Conservation (phyloP, 2,797 vertebrate genomes). For the Melanotaenia maccullochi region DNA sequence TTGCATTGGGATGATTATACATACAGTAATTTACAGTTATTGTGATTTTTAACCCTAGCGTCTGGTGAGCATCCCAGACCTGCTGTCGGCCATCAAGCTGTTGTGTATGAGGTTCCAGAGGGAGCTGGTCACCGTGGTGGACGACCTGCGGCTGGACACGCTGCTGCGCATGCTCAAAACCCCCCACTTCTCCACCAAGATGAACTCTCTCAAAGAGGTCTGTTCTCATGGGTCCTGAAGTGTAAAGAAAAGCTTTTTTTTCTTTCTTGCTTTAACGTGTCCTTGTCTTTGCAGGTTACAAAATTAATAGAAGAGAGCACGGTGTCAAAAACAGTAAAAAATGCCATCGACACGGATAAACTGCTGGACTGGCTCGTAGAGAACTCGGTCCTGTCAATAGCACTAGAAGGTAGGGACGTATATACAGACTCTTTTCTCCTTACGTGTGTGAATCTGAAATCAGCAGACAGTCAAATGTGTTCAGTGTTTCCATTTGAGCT, state of each 20-base stretch:
- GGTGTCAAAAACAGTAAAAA: conserved; percentile 97
- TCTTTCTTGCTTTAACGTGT: background rate
- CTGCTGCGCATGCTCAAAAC: conserved; percentile 98
- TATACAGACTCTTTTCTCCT: background rate
- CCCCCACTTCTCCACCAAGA: conserved; percentile 98
- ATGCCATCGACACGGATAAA: conserved; percentile 96
- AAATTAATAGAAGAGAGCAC: conserved; percentile 99
- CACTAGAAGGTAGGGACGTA: conserved; percentile 89
- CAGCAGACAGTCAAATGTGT: background rate
- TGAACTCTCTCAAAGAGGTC: conserved; percentile 99
- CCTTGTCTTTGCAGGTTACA: conserved; percentile 86
- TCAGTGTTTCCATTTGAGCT: background rate
- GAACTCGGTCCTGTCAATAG: conserved; percentile 98
- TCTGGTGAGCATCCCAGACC: conserved; percentile 97
- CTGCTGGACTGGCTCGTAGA: conserved; percentile 98
- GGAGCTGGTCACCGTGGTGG: conserved; percentile 92
- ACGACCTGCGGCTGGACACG: conserved; percentile 95
- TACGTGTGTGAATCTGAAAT: background rate
- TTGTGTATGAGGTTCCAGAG: conserved; percentile 98
- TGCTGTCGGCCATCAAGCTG: conserved; percentile 97
- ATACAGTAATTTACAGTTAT: background rate
- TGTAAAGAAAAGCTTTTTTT: background rate
- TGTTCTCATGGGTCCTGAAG: conserved; percentile 32
- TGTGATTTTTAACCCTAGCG: conserved; percentile 77
- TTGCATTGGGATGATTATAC: background rate